Evolutionary conservation across 2,113 vertebrate genomes (phyloP).

Genomic region (Phylloscopus trochiloides): DNA sequence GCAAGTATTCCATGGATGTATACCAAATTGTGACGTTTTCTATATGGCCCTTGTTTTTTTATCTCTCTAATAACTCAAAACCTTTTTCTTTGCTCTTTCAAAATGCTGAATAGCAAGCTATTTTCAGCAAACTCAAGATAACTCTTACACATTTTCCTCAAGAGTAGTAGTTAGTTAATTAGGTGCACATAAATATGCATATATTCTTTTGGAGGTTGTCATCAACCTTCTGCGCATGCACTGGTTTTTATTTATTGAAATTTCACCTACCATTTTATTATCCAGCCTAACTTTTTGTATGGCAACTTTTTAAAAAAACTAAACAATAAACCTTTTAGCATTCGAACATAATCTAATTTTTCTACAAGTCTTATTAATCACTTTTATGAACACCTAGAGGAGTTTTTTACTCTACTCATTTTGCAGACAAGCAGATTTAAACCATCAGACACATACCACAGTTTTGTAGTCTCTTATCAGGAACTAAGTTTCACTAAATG

Average conservation of each 20-base stretch:
- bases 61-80: neutral
- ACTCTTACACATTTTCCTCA: neutral
- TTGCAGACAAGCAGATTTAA: neutral
- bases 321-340: neutral
- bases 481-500: neutral
- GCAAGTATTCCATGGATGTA: neutral
- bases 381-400: neutral
- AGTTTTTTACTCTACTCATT: neutral
- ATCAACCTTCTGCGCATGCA: neutral
- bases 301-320: neutral
- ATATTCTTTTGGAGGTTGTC: neutral
- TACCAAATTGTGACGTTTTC: neutral
- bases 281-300: neutral
- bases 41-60: rapidly evolving
- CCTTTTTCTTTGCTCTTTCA: neutral
- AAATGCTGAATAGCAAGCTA: neutral
- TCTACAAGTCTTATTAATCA: neutral
- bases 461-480: neutral
- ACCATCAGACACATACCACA: neutral
- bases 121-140: neutral
- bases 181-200: neutral
- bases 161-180: neutral
- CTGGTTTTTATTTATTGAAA: neutral
- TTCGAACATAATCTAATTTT: neutral
- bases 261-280: neutral